A percentile compares a stretch with the other conserved stretches of the same genome.
These are phyloP conservation scores for Metacarcinus magister DNA, from an alignment of 2,888 invertebrate species.

Conservation along the genomic window DNA sequence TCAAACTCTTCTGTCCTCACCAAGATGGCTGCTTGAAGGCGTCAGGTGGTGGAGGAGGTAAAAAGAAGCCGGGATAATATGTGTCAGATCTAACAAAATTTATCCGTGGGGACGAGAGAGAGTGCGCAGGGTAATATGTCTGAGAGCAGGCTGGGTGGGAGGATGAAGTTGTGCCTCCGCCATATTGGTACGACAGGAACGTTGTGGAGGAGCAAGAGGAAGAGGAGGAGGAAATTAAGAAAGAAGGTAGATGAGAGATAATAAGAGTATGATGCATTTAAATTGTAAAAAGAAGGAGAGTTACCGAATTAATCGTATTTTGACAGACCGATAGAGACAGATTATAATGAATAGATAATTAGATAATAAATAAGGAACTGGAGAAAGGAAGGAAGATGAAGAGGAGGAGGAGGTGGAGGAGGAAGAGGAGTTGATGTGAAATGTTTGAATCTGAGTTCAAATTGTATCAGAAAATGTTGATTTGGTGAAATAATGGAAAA, in stretches of 20 bases:
- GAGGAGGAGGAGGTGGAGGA: background rate
- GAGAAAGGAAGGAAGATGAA: background rate
- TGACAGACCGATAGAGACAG: background rate
- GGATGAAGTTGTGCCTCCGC: background rate
- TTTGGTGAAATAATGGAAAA: background rate
- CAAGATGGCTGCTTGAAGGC: background rate
- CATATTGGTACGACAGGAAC: background rate
- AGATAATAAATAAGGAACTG: background rate
- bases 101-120: slow-evolving; percentile 5
- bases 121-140: slow-evolving; percentile 19
- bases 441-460: background rate
- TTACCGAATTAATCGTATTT: background rate
- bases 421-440: background rate
- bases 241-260: background rate
- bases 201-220: background rate
- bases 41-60: background rate
- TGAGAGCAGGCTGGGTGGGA: background rate
- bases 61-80: background rate
- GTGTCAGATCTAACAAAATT: background rate
- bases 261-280: background rate
- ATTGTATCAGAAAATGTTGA: slow-evolving; percentile 38
- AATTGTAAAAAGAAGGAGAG: background rate
- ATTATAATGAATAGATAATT: background rate
- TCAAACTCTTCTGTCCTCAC: background rate
- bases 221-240: background rate